A percentile compares a stretch with the other conserved stretches of the same genome.
Evolutionary conservation across 2,113 vertebrate genomes (phyloP).

Genomic region (Ophiodon elongatus): DNA sequence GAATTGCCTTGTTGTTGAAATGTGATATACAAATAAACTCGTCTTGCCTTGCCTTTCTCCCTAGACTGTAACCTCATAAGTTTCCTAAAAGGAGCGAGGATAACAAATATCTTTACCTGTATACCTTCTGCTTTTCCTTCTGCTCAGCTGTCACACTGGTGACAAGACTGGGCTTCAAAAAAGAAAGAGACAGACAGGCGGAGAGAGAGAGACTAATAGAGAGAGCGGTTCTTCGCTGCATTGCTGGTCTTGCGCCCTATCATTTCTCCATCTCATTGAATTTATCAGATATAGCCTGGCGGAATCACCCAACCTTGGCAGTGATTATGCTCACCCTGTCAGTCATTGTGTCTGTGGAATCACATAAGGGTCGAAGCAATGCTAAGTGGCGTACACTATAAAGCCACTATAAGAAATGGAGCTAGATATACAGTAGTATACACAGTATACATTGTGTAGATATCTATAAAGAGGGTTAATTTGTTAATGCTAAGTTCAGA

Average conservation of each 20-base stretch:
- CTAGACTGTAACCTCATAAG: not conserved
- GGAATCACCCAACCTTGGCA: slow-evolving; percentile 48
- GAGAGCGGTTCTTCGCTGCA: slow-evolving; percentile 19
- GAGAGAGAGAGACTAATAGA: not conserved
- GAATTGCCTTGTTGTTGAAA: too few relatives aligned
- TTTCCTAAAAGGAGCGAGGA: slow-evolving; percentile 2
- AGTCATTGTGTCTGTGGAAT: slow-evolving; percentile 45
- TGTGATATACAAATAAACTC: too few relatives aligned
- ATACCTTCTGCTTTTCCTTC: slow-evolving; percentile 40
- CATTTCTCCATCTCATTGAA: slow-evolving; percentile 59
- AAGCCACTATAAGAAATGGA: not conserved
- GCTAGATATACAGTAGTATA: not conserved
- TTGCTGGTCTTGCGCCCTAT: slow-evolving; percentile 37
- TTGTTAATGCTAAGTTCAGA: not conserved
- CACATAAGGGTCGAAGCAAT: slow-evolving; percentile 1
- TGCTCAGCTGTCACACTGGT: slow-evolving; percentile 45
- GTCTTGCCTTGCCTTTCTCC: too few relatives aligned
- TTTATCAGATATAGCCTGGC: slow-evolving; percentile 60
- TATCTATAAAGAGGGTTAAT: not conserved
- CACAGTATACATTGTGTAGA: not conserved
- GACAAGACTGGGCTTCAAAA: slow-evolving; percentile 26
- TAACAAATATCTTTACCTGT: slow-evolving; percentile 12
- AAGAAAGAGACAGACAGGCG: slow-evolving; percentile 17
- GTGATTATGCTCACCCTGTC: slow-evolving; percentile 57
- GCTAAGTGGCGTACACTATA: not conserved